A percentile compares a stretch with the other conserved stretches of the same genome.
Conservation (phyloP, 2,113 vertebrate genomes). For the Orientallactaga bullata region DNA sequence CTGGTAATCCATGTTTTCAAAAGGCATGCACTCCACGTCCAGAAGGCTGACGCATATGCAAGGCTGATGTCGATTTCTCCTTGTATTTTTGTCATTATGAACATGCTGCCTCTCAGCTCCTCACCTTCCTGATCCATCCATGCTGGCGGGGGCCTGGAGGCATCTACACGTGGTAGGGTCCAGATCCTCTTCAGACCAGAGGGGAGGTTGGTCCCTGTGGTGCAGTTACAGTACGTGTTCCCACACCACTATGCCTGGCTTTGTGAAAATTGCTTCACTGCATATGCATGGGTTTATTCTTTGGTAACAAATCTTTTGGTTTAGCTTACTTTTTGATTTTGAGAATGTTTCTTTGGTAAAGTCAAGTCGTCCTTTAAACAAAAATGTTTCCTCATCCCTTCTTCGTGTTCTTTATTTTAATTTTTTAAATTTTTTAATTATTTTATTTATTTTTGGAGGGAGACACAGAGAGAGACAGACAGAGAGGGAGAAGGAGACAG, state of each 20-base stretch:
- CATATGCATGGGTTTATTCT: neutral
- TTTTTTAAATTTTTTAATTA: conserved; percentile 8
- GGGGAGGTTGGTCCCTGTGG: fast-evolving
- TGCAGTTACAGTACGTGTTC: neutral
- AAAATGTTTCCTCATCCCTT: neutral
- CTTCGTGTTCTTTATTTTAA: neutral
- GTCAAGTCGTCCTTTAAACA: neutral
- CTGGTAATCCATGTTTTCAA: neutral
- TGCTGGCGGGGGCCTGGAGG: too few relatives aligned
- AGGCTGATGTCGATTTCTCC: neutral
- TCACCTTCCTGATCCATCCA: too few relatives aligned
- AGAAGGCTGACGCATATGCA: neutral
- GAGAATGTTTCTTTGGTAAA: conserved; percentile 12
- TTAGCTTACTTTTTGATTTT: conserved; percentile 54
- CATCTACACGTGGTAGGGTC: neutral
- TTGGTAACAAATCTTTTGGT: conserved; percentile 15
- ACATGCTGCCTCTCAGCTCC: neutral
- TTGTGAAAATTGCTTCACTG: neutral
- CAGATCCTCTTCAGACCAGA: neutral
- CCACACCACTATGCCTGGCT: neutral
- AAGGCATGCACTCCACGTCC: neutral
- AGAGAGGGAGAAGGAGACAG: too few relatives aligned
- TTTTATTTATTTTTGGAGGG: too few relatives aligned
- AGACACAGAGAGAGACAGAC: too few relatives aligned
- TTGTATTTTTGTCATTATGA: too few relatives aligned